Evolutionary conservation across 2,888 invertebrate species (phyloP), one percentile per base, ranked within the genome.

Genomic region (Hetaerina titia): DNA sequence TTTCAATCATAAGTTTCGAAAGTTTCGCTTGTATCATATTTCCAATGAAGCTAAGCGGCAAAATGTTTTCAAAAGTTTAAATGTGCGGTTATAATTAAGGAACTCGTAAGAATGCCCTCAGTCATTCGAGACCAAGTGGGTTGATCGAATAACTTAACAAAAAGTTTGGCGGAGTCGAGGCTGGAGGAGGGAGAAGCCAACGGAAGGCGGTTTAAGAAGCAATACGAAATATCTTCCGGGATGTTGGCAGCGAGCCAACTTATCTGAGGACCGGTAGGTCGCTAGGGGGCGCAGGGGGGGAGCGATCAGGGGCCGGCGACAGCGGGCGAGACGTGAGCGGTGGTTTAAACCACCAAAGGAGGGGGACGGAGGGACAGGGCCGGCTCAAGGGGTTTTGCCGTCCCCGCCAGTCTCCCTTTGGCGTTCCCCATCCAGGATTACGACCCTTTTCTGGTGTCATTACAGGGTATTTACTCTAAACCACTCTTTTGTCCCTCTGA

Each of bases 151-250:
- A n/a, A 69, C n/a, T 69, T 69, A n/a, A n/a, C n/a, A n/a, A 69
- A 69, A 69, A 69, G n/a, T n/a, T 69, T 69, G 4, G n/a, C 69
- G 69, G 69, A 69, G 69, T n/a, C n/a, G n/a, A 69, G n/a, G 17
- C 0, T 22, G n/a, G n/a, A 13, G 69, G n/a, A 69, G n/a, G 69
- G 6, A 17, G 69, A 69, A 69, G 69, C 69, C 69, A 69, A 69
- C n/a, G 69, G n/a, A 69, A 69, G n/a, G n/a, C 69, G 19, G 69
- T 69, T 69, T 69, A 69, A 69, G 69, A 69, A 69, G 69, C 69
- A 22, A 69, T 22, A n/a, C n/a, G n/a, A n/a, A 69, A 69, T n/a
- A n/a, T 69, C 69, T 69, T 69, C 69, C 69, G n/a, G 69, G 69
- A 69, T 22, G n/a, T 69, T n/a, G 69, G 69, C 69, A n/a, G 69